These are phyloP conservation scores for Diplolepis rosae DNA, from an alignment of 2,888 invertebrate genomes.

Conservation along the genomic window DNA sequence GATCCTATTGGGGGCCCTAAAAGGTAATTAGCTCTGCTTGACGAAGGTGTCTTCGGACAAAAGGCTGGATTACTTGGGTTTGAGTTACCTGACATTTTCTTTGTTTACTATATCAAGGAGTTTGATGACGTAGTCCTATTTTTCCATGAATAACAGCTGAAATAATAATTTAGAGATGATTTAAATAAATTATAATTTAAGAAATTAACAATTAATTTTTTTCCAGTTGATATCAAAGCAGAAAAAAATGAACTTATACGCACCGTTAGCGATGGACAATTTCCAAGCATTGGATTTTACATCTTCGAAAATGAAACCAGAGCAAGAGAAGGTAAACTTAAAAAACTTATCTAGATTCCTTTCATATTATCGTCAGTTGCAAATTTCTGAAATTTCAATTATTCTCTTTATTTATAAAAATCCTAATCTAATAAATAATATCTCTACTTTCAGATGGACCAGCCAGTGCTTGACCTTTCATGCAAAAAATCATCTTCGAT, in stretches of 20 bases:
- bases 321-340: not conserved
- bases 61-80: not conserved
- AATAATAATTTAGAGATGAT: not conserved
- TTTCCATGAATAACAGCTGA: not conserved
- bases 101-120: not conserved
- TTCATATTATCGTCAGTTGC: too few relatives aligned
- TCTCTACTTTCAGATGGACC: slow-evolving; percentile 37
- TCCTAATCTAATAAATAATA: not conserved
- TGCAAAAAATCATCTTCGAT: slow-evolving; percentile 52
- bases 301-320: not conserved
- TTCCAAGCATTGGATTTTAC: not conserved
- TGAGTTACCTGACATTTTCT: not conserved
- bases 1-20: not conserved
- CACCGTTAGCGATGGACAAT: not conserved
- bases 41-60: not conserved
- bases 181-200: not conserved
- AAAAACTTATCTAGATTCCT: too few relatives aligned
- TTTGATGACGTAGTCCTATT: not conserved
- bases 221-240: not conserved
- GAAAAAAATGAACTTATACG: slow-evolving; percentile 10
- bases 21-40: not conserved
- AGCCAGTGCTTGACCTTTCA: slow-evolving; percentile 62
- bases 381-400: too few relatives aligned
- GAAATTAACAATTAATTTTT: not conserved
- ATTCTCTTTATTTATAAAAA: not conserved